Conservation (phyloP, 2,113 vertebrate species). For the Uria lomvia region DNA sequence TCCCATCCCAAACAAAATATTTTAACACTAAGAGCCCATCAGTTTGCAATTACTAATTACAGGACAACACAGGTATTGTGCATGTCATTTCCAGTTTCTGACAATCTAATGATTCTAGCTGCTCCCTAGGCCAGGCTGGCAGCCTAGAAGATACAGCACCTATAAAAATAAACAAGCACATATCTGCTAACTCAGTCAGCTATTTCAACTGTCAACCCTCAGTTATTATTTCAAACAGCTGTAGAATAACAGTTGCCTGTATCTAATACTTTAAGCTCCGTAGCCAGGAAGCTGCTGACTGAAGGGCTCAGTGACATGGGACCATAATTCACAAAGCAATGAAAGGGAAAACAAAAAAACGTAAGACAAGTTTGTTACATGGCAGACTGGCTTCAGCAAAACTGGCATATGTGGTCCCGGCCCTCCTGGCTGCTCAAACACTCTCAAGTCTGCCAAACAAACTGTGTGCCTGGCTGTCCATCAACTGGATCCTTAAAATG, state of each 20-base stretch:
- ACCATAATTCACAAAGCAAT: not conserved
- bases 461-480: not conserved
- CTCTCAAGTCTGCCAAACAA: not conserved
- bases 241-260: not conserved
- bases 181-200: not conserved
- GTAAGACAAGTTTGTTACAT: not conserved
- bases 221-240: slow-evolving; percentile 33
- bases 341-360: not conserved
- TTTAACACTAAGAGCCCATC: not conserved
- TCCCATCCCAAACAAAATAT: not conserved
- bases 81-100: not conserved
- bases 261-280: slow-evolving; percentile 5
- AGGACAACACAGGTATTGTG: not conserved
- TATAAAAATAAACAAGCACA: not conserved
- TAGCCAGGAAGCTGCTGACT: not conserved
- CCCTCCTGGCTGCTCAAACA: not conserved
- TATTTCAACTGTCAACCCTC: not conserved
- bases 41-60: not conserved
- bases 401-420: not conserved
- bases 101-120: not conserved
- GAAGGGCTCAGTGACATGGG: not conserved
- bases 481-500: not conserved
- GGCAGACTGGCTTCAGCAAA: not conserved
- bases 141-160: not conserved
- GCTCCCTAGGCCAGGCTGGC: not conserved